phyloP scores from a whole-genome alignment of 2,888 invertebrate genomes.

The Pyrgus malvae region DNA sequence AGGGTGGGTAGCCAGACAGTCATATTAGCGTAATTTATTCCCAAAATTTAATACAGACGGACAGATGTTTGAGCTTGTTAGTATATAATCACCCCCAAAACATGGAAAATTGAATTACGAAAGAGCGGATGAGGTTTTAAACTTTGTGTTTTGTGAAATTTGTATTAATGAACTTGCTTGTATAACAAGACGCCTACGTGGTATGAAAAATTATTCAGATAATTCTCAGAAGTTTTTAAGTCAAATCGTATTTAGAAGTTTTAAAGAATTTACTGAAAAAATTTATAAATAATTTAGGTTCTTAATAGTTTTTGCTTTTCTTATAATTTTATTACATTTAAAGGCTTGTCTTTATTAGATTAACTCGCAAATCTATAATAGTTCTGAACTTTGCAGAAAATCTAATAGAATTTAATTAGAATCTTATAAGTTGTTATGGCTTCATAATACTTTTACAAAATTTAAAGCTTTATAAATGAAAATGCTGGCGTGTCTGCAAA shows the following conservation, averaged over 20 bases:
- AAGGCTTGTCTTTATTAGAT: too few relatives aligned
- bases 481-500: too few relatives aligned
- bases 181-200: constrained; percentile 4
- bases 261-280: not conserved
- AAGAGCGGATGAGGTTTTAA: constrained; percentile 23
- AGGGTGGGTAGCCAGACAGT: not conserved
- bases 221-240: not conserved
- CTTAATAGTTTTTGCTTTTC: too few relatives aligned
- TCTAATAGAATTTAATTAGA: too few relatives aligned
- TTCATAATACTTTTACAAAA: too few relatives aligned
- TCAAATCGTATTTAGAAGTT: not conserved
- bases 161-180: constrained; percentile 22
- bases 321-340: too few relatives aligned
- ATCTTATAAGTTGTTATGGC: too few relatives aligned
- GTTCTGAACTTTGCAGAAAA: too few relatives aligned
- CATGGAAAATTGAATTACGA: constrained; percentile 23
- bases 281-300: too few relatives aligned
- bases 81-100: constrained; percentile 25
- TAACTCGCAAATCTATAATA: too few relatives aligned
- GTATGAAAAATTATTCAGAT: constrained; percentile 11
- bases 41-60: constrained; percentile 23
- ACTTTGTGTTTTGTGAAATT: constrained; percentile 22
- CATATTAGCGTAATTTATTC: constrained; percentile 24
- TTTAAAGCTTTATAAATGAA: too few relatives aligned
- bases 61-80: constrained; percentile 28